These are phyloP conservation scores for Hymenopus coronatus DNA, from an alignment of 2,888 invertebrate species.

Conservation along the genomic window DNA sequence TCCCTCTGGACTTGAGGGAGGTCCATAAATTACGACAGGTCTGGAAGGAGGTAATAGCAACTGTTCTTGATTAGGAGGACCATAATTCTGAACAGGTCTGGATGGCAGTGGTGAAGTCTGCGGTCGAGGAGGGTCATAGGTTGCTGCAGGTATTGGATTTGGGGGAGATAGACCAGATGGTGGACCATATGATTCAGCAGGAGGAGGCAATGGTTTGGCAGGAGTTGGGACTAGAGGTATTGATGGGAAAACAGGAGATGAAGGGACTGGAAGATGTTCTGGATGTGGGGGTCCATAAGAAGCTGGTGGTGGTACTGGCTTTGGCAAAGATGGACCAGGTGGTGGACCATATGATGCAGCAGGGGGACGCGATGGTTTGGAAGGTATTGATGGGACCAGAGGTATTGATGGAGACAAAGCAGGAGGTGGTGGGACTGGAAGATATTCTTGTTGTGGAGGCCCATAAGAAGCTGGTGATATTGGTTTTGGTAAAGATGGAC, in stretches of 20 bases:
- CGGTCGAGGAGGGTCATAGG: not conserved
- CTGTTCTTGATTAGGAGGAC: not conserved
- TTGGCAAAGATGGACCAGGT: not conserved
- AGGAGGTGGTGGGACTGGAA: no score
- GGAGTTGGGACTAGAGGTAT: no score
- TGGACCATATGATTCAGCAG: not conserved
- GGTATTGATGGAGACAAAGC: no score
- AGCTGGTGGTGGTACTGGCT: not conserved
- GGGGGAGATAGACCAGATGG: not conserved
- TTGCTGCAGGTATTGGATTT: not conserved
- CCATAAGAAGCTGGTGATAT: no score
- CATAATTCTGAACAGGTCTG: no score
- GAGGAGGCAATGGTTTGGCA: no score
- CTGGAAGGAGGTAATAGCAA: not conserved
- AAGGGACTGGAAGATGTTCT: conserved; percentile 3
- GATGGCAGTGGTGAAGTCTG: not conserved
- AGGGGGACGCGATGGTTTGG: no score
- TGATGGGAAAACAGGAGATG: not conserved
- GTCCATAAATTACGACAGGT: not conserved
- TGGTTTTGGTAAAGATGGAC: no score
- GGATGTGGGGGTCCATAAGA: not conserved
- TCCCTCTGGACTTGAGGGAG: not conserved
- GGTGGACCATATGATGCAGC: no score
- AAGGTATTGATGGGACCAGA: no score
- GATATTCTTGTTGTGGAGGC: no score